Evolutionary conservation across 1,140 invertebrate genomes (phyloP), one percentile per base, ranked within the genome.

Genomic region (Colletes gigas): DNA sequence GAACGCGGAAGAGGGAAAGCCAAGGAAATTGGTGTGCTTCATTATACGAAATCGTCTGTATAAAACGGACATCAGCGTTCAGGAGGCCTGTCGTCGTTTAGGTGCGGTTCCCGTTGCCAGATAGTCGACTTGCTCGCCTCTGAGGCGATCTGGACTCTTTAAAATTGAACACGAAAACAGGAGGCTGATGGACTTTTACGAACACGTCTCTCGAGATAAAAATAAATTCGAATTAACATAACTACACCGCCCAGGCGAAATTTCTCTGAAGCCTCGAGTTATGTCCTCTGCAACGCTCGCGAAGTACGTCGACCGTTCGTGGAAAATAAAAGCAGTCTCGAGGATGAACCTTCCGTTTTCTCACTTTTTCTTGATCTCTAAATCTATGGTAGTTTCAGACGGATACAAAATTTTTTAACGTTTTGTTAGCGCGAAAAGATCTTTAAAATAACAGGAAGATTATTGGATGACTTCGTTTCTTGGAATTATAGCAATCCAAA

Each of bases 51-150:
- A 85, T 85, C 79, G 54, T 14, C 81, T 67, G 84, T 82, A 85
- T 85, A 85, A 85, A 85, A 85, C 69, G 52, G 55, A 70, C 83
- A 85, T 85, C 79, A 82, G 71, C 57, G 59, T 72, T 39, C 52
- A 15, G n/a, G 60, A 69, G 30, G 62, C 10, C 47, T 59, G 60
- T n/a, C 50, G 19, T 74, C 78, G 30, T 72, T 30, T 21, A 21
- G 19, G 21, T 12, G 66, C 15, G 77, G 39, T 19, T 78, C 69
- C 4, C 57, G 63, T 21, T 68, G 19, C 39, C 76, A 72, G 76
- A 72, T 63, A 78, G 47, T 78, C 69, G 69, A n/a, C 69, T n/a
- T 12, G 50, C 55, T 55, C 59, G 67, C 39, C 39, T 30, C 63
- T 8, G 39, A 75, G 69, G 30, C 59, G 21, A 54, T 1, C 30